Conservation (phyloP, 2,113 vertebrate species). For the Callipepla squamata region DNA sequence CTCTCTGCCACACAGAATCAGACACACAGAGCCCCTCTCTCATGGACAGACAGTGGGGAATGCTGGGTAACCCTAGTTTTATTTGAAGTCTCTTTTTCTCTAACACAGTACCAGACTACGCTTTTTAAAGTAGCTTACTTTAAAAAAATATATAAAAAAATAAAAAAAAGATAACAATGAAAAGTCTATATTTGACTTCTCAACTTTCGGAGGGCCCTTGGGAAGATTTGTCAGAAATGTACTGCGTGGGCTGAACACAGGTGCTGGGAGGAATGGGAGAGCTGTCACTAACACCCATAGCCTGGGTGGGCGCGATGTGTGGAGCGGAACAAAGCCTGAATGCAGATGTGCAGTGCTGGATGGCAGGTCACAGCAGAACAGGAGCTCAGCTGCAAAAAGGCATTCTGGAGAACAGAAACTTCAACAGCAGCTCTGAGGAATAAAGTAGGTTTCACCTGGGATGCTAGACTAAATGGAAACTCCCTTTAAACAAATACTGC, state of each 20-base stretch:
- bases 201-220: background rate
- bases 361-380: background rate
- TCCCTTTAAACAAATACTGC: background rate
- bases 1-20: background rate
- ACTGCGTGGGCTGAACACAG: rapidly evolving
- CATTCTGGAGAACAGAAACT: rapidly evolving
- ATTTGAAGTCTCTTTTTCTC: background rate
- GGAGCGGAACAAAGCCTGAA: background rate
- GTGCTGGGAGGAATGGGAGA: background rate
- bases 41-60: background rate
- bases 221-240: background rate
- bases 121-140: background rate
- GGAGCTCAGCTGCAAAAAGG: background rate
- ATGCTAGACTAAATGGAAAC: background rate
- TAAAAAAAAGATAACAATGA: too few relatives aligned
- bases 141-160: too few relatives aligned
- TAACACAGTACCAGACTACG: background rate
- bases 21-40: background rate
- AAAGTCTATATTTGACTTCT: background rate
- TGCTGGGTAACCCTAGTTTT: background rate
- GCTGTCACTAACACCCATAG: background rate
- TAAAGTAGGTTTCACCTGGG: background rate
- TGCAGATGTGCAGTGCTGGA: background rate
- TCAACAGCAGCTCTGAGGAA: background rate
- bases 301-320: rapidly evolving